Evolutionary conservation across 2,797 vertebrate species (phyloP).

Genomic region (Sciaenops ocellatus): DNA sequence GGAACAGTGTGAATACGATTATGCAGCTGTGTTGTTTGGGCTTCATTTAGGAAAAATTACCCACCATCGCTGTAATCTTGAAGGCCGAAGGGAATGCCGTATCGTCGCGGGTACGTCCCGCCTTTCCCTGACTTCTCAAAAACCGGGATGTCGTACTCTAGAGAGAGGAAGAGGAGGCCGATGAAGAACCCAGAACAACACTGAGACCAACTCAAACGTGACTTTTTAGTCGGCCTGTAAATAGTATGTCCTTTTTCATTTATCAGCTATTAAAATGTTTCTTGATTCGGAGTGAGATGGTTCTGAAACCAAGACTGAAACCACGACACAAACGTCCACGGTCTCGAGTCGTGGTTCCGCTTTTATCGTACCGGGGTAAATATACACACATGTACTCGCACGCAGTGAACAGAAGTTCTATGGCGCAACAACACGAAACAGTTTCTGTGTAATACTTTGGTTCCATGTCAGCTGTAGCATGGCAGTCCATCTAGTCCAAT

Average conservation of each 20-base stretch:
- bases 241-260: neutral
- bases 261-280: neutral
- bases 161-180: neutral
- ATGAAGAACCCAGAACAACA: neutral
- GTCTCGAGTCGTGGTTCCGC: too few relatives aligned
- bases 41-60: slow-evolving; percentile 18
- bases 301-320: too few relatives aligned
- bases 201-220: too few relatives aligned
- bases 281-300: too few relatives aligned
- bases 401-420: too few relatives aligned
- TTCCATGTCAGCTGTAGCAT: too few relatives aligned
- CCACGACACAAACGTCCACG: too few relatives aligned
- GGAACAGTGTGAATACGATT: neutral
- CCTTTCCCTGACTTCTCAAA: slow-evolving; percentile 99
- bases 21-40: neutral
- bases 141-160: slow-evolving; percentile 96
- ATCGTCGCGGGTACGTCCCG: slow-evolving; percentile 96
- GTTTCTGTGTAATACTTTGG: too few relatives aligned
- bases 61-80: slow-evolving; percentile 97
- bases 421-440: too few relatives aligned
- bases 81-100: slow-evolving; percentile 93
- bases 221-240: neutral
- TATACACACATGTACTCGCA: too few relatives aligned
- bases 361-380: too few relatives aligned
- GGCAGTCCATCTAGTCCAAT: too few relatives aligned